These are phyloP conservation scores for Dallia pectoralis DNA, from an alignment of 2,797 vertebrate genomes.

Conservation along the genomic window DNA sequence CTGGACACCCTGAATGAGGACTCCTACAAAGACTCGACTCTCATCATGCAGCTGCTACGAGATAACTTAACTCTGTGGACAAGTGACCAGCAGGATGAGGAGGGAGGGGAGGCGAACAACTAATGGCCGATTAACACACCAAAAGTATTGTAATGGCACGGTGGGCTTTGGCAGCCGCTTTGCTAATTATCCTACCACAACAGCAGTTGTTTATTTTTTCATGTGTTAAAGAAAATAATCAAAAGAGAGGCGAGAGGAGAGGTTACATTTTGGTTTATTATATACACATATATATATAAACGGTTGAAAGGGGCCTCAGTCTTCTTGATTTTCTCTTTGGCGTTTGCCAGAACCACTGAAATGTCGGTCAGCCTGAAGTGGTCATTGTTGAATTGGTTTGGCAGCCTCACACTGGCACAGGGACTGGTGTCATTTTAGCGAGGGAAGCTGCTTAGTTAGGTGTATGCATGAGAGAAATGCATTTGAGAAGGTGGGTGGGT, in stretches of 20 bases:
- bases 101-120: conserved; percentile 98
- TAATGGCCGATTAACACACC: conserved; percentile 70
- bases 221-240: conserved; percentile 84
- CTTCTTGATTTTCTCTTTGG: conserved; percentile 98
- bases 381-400: conserved; percentile 89
- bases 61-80: conserved; percentile 99
- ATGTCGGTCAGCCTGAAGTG: conserved; percentile 86
- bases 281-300: conserved; percentile 76
- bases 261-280: conserved; percentile 87
- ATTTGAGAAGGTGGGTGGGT: conserved; percentile 74
- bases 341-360: conserved; percentile 99
- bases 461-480: conserved; percentile 86
- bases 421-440: conserved; percentile 92
- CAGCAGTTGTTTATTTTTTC: conserved; percentile 98
- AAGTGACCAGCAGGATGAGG: conserved; percentile 99
- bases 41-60: conserved; percentile 99
- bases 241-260: conserved; percentile 84
- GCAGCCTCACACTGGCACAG: conserved; percentile 90
- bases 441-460: conserved; percentile 92
- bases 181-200: conserved; percentile 94
- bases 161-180: conserved; percentile 94
- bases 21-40: conserved; percentile 99
- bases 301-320: conserved; percentile 79
- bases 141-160: conserved; percentile 66
- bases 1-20: conserved; percentile 99